Evolutionary conservation across 2,888 invertebrate species (phyloP).

Genomic region (Slavum lentiscoides): DNA sequence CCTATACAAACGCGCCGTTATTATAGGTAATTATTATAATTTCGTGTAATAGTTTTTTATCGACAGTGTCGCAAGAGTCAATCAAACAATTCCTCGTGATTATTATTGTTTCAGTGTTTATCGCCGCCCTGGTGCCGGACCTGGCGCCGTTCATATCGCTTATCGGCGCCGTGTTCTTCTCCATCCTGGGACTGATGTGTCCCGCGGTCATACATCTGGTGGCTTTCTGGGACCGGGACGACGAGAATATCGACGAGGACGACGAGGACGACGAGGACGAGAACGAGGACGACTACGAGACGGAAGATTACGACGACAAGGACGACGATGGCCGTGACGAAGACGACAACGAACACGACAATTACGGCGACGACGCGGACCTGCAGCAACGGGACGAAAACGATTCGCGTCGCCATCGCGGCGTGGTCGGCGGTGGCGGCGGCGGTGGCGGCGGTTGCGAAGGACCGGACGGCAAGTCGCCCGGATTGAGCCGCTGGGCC

Average conservation of each 20-base stretch:
- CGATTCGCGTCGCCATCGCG: constrained; percentile 22
- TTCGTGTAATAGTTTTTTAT: no score
- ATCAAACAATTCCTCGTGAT: no score
- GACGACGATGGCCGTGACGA: no score
- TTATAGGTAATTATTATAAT: no score
- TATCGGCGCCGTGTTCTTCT: constrained; percentile 77
- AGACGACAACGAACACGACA: constrained; percentile 21
- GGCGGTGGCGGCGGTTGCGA: not conserved
- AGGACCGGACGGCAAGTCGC: not conserved
- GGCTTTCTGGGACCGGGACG: constrained; percentile 57
- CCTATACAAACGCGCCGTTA: no score
- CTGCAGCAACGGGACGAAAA: constrained; percentile 8
- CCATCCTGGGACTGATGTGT: constrained; percentile 73
- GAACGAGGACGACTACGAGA: constrained; percentile 1
- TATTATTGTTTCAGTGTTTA: constrained; percentile 63
- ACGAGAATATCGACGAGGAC: constrained; percentile 60
- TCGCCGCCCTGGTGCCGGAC: constrained; percentile 79
- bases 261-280: not conserved
- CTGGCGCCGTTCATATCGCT: constrained; percentile 85
- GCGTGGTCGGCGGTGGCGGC: not conserved
- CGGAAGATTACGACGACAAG: no score
- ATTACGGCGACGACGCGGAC: constrained; percentile 56
- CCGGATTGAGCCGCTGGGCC: constrained; percentile 62
- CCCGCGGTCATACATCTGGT: constrained; percentile 76
- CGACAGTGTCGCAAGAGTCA: no score